Conservation (phyloP, 2,797 vertebrate genomes). For the Peromyscus melanophrys region DNA sequence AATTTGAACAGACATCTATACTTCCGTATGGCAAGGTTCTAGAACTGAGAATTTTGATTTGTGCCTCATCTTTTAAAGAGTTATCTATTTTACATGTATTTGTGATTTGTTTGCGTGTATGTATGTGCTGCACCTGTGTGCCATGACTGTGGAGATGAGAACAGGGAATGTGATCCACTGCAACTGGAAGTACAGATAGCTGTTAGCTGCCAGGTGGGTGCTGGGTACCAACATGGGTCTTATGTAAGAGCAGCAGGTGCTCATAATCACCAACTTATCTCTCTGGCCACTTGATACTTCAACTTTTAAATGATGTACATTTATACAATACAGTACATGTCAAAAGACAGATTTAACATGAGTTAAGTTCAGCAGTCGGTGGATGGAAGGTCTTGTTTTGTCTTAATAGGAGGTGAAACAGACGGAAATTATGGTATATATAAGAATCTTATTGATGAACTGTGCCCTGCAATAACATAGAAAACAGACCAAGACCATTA, state of each 20-base stretch:
- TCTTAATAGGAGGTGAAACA: background rate
- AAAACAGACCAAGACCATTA: background rate
- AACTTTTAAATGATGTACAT: slow-evolving; percentile 4
- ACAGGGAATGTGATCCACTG: background rate
- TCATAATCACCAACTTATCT: background rate
- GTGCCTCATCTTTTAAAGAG: background rate
- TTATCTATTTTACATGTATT: background rate
- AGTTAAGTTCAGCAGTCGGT: background rate
- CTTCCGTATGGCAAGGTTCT: background rate
- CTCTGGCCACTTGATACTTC: background rate
- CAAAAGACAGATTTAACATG: background rate
- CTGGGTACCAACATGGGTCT: background rate
- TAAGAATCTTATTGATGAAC: background rate
- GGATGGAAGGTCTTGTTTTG: background rate
- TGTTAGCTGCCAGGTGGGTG: background rate
- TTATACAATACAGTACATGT: background rate
- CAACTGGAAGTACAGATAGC: background rate
- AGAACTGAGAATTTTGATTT: slow-evolving; percentile 18
- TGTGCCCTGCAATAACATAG: background rate
- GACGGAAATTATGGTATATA: background rate
- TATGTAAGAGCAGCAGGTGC: background rate
- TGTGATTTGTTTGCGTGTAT: background rate
- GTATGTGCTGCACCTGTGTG: background rate
- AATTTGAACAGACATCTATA: background rate
- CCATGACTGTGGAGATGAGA: background rate